A percentile compares a stretch with the other conserved stretches of the same genome.
Conservation (phyloP, 2,888 invertebrate species). For the Troides helena region DNA sequence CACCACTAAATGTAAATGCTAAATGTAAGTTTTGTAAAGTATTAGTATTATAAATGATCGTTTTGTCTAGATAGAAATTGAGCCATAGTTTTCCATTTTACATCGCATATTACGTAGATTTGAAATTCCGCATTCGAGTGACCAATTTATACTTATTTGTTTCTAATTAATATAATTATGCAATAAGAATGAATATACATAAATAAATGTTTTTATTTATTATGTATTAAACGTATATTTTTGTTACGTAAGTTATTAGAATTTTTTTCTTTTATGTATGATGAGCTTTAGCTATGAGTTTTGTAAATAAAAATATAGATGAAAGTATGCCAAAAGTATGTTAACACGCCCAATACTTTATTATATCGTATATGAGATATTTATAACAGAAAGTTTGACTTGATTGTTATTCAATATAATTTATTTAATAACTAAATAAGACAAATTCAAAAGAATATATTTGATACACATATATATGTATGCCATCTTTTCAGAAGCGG, state of each 20-base stretch:
- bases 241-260: background rate
- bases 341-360: background rate
- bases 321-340: background rate
- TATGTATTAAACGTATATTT: background rate
- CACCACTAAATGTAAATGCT: conserved; percentile 14
- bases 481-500: too few species aligned
- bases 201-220: conserved; percentile 11
- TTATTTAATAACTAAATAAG: too few species aligned
- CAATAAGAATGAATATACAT: conserved; percentile 8
- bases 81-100: conserved; percentile 27
- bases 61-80: conserved; percentile 24
- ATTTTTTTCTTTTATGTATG: background rate
- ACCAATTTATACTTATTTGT: conserved; percentile 29
- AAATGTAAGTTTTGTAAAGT: conserved; percentile 16
- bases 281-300: background rate
- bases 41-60: conserved; percentile 18
- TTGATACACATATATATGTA: too few species aligned
- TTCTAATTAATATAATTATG: conserved; percentile 19
- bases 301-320: background rate
- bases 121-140: conserved; percentile 26
- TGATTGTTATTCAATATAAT: too few species aligned
- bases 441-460: too few species aligned
- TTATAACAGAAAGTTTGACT: background rate
- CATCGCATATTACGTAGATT: conserved; percentile 24
- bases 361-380: background rate